Evolutionary conservation across 2,888 invertebrate species (phyloP), one percentile per base, ranked within the genome.

Genomic region (Drosophila monieri): DNA sequence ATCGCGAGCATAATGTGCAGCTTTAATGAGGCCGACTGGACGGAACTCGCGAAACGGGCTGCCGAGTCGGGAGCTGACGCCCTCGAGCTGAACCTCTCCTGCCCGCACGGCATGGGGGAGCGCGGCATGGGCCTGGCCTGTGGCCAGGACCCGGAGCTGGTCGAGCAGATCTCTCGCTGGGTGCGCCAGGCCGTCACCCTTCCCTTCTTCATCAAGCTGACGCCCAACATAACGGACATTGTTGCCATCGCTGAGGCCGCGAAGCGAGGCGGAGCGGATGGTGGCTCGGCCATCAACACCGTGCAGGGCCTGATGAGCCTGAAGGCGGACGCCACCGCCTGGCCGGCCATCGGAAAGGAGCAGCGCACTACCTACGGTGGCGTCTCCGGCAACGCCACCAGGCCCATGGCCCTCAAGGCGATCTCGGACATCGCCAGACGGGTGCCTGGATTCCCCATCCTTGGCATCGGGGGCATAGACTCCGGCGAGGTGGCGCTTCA

Each of bases 71-170:
- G 99, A 0, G 95, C 99, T 0, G 99, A 99, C 92, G 99, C 98
- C 0, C 92, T 99, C 12, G 99, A 99, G 89, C 92, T 99, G 53
- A 99, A 99, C 93, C 92, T 99, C 53, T 99, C 98, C 0, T 99
- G 99, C 91, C 99, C 99, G 0, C 99, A 99, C 91, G 99, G 99
- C 6, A 99, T 99, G 98, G 98, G 98, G 1, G 99, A 99, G 90
- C 95, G 96, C 10, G 99, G 99, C 41, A 99, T 99, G 99, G 99
- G 99, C 0, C 92, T 99, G 54, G 99, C 99, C 47, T 99, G 99
- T 91, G 99, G 99, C 61, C 98, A 99, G 94, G 97, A 98, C 90
- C 96, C 98, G 0, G 94, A 95, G 27, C 91, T 98, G 66, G 99
- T 99, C 1, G 93, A 94, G 77, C 94, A 96, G 72, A 99, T 99